Evolutionary conservation across 92 coral and sea anemone genomes (phyloP).

Genomic region (Pocillopora meandrina): DNA sequence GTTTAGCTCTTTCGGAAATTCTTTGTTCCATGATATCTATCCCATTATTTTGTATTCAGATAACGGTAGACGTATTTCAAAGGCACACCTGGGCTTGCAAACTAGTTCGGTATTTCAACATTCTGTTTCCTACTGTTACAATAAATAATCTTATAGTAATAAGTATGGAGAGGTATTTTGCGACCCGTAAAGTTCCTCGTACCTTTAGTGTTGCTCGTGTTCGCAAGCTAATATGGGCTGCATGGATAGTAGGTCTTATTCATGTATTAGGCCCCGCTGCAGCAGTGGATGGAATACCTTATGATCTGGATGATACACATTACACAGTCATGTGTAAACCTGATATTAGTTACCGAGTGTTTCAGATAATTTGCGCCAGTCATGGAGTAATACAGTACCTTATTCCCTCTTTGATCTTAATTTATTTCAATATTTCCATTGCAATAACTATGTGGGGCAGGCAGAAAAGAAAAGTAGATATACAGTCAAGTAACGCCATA

Average conservation of each 20-base stretch:
- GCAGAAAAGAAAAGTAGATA: not conserved
- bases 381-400: not conserved
- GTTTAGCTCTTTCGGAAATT: conserved; percentile 1
- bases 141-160: not conserved
- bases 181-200: not conserved
- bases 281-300: not conserved
- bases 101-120: not conserved
- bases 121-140: not conserved
- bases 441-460: not conserved
- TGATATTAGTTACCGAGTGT: not conserved
- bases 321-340: not conserved
- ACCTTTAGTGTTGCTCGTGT: not conserved
- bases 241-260: not conserved
- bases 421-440: not conserved
- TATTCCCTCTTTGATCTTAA: not conserved
- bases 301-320: not conserved
- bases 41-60: not conserved
- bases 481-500: not conserved
- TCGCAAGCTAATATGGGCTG: not conserved
- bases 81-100: not conserved
- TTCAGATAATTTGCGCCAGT: not conserved
- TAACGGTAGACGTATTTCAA: not conserved
- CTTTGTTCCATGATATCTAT: not conserved
- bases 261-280: not conserved
- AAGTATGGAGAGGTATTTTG: not conserved